Evolutionary conservation across 2,113 vertebrate species (phyloP).

Genomic region (Arenaria interpres): DNA sequence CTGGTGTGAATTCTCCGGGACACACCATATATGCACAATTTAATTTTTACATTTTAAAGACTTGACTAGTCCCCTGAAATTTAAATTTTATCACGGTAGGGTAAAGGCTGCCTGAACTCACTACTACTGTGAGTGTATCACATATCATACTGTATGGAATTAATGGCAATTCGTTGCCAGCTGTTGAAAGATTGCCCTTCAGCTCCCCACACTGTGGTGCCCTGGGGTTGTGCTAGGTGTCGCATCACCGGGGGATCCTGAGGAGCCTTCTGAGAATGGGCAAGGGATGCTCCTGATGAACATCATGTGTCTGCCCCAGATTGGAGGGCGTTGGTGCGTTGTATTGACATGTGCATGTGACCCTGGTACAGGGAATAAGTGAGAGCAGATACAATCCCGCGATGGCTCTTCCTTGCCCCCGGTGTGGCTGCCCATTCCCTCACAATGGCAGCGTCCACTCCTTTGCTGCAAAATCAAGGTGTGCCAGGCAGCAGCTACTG

Average conservation of each 20-base stretch:
- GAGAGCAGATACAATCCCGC: neutral
- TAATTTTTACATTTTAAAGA: conserved; percentile 13
- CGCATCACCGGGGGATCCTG: neutral
- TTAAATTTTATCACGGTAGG: neutral
- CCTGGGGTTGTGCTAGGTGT: neutral
- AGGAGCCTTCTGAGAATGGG: neutral
- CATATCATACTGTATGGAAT: neutral
- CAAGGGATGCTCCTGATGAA: neutral
- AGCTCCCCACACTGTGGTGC: neutral
- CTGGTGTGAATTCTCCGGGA: neutral
- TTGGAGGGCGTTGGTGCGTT: neutral
- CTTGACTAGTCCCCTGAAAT: neutral
- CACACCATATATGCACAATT: neutral
- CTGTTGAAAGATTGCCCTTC: neutral
- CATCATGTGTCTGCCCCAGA: neutral
- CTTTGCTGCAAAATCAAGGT: neutral
- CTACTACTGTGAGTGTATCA: neutral
- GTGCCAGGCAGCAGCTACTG: neutral
- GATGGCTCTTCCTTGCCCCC: neutral
- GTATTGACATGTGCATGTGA: neutral
- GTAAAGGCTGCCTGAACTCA: neutral
- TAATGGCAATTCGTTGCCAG: neutral
- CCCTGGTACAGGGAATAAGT: neutral
- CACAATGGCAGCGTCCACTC: rapidly evolving
- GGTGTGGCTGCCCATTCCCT: neutral